Evolutionary conservation across 2,888 invertebrate genomes (phyloP), one percentile per base, ranked within the genome.

Genomic region (Polyommatus icarus): DNA sequence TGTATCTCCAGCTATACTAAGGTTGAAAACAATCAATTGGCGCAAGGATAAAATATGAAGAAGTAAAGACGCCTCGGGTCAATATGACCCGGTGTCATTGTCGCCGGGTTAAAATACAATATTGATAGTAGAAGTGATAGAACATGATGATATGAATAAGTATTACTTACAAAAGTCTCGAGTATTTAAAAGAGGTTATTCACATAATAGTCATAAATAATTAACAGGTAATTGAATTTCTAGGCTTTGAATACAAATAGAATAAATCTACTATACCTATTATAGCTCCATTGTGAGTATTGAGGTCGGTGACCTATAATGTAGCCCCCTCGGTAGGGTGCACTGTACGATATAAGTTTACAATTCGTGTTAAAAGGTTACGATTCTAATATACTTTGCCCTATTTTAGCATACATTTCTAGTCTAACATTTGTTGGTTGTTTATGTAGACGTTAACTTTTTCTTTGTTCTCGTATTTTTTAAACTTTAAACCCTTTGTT

Each of bases 311-410:
- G 92, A 93, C 92, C 93, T 87, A 88, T 83, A 83, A 80, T 86
- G 85, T 85, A 88, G 89, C 89, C 90, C 91, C 91, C 89, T 87
- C 89, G 89, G 87, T 90, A 90, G 91, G 91, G 91, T 92, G 91
- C 90, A 88, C 79, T 79, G 82, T 82, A 83, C 85, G 85, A 85
- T 84, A 85, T 75, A 75, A 75, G 75, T 75, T 75, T 75, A 75
- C 75, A 75, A 75, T 75, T 75, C 75, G 75, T 75, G 75, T 75
- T 75, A 75, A 75, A 75, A 75, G 75, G 75, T 75, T 75, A 75
- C 75, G 75, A 29, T 75, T 75, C 75, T 75, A 75, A 54, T 75
- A 75, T 18, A 18, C 75, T 75, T 75, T 75, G 75, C 75, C 75
- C 75, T 75, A 75, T 75, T 75, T 75, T 75, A 75, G 75, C 75